A percentile compares a stretch with the other conserved stretches of the same genome.
phyloP scores from a whole-genome alignment of 2,797 vertebrate genomes.

The Gambusia yucatana region DNA sequence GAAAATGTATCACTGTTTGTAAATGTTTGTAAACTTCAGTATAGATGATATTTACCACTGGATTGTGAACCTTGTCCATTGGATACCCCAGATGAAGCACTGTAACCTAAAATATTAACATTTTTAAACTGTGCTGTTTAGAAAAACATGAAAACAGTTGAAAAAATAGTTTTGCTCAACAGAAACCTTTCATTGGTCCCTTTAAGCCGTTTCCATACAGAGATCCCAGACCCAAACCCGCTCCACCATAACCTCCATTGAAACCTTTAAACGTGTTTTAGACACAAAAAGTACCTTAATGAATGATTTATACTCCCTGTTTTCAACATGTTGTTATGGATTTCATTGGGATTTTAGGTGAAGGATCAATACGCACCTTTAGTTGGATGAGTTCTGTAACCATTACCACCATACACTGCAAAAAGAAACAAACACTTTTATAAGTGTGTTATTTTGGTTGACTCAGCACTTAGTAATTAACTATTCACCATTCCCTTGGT shows the following conservation, averaged over 20 bases:
- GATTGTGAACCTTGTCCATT: conserved; percentile 47
- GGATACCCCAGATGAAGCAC: conserved; percentile 32
- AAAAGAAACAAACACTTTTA: conserved; percentile 14
- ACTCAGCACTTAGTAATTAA: background rate
- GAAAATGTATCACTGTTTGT: background rate
- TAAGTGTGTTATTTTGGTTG: background rate
- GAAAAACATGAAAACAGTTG: background rate
- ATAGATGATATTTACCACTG: conserved; percentile 37
- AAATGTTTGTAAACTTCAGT: background rate
- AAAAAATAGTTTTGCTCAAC: background rate
- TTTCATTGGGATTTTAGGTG: background rate
- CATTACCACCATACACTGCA: conserved; percentile 55
- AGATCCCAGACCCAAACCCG: conserved; percentile 57
- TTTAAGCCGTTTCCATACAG: conserved; percentile 64
- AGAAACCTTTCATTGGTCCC: conserved; percentile 60
- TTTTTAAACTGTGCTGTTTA: background rate
- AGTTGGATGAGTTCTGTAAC: conserved; percentile 52
- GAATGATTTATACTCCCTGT: background rate
- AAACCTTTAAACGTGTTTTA: conserved; percentile 47
- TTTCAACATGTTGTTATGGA: background rate
- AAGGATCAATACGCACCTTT: conserved; percentile 43
- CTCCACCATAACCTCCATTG: conserved; percentile 50
- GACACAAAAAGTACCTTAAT: background rate
- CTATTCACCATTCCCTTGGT: conserved; percentile 53
- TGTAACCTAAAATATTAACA: conserved; percentile 47